Evolutionary conservation across 2,888 invertebrate species (phyloP), one percentile per base, ranked within the genome.

Genomic region (Caenorhabditis parvicauda): DNA sequence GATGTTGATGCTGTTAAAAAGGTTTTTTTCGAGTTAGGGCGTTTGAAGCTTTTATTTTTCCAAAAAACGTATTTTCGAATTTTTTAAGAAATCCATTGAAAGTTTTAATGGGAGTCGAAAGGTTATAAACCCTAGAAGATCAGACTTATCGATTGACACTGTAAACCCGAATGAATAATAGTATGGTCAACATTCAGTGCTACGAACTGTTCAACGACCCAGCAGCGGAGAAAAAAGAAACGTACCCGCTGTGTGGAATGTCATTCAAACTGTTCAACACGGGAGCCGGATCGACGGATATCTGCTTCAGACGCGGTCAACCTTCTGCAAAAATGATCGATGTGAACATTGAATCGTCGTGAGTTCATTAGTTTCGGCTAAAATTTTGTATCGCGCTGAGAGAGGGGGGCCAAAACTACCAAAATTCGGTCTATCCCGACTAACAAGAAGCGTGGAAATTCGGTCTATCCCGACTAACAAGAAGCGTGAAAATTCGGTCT

Each of bases 251-350:
- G 37, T 69, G 69, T 52, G 65, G 65, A 17, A 56, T 59, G 52
- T 51, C 50, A n/a, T 58, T 69, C 39, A 54, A 51, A 21, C 42
- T 65, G 21, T 22, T 52, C 14, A 65, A 62, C 35, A 54, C 46
- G 42, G 66, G 59, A 1, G 69, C 69, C 7, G 69, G 69, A 38
- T 61, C 58, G 38, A 61, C 69, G 17, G 59, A 66, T 25, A 66
- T 69, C 21, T 69, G 69, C 43, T 51, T 46, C 39, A 24, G 69
- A 43, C n/a, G 69, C 22, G 59, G 63, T 17, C 32, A 47, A 14
- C 42, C 45, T 17, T 43, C 47, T 3, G 49, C 64, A 6, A 56
- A 62, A 38, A 29, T 66, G 44, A 47, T 66, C 22, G 61, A 66
- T 38, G 37, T 64, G 43, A 60, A 59, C 22, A 47, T 69, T 21